Percentiles rank a stretch among this genome's conserved stretches.
Conservation (phyloP, 2,888 invertebrate species). For the Hybos culiciformis region DNA sequence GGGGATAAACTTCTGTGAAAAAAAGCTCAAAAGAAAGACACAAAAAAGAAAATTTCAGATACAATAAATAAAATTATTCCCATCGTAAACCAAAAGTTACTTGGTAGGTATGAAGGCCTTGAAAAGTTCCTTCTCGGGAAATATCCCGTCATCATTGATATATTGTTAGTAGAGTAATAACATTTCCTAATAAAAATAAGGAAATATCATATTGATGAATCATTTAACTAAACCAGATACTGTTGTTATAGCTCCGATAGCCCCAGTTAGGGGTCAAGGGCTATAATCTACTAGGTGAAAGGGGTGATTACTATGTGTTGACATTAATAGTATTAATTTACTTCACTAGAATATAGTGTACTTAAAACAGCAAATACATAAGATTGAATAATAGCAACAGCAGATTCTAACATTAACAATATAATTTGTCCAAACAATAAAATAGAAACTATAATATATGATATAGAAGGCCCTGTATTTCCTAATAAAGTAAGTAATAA, state of each 20-base stretch:
- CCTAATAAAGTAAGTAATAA: conserved; percentile 44
- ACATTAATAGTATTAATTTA: conserved; percentile 42
- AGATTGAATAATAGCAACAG: conserved; percentile 44
- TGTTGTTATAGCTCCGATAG: conserved; percentile 43
- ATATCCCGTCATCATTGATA: conserved; percentile 59
- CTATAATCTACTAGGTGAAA: conserved; percentile 52
- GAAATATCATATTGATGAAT: conserved; percentile 44
- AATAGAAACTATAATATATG: conserved; percentile 19
- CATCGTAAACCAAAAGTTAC: conserved; percentile 47
- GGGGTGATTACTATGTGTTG: conserved; percentile 43
- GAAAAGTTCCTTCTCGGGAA: conserved; percentile 49
- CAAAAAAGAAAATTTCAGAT: conserved; percentile 51
- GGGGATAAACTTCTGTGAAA: conserved; percentile 36
- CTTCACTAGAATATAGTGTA: conserved; percentile 54
- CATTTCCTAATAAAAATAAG: conserved; percentile 39
- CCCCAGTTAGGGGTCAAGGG: conserved; percentile 48
- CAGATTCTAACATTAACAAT: conserved; percentile 39
- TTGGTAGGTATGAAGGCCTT: conserved; percentile 48
- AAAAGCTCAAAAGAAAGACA: conserved; percentile 43
- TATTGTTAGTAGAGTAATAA: conserved; percentile 39
- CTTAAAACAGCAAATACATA: conserved; percentile 49
- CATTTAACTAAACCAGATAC: conserved; percentile 46
- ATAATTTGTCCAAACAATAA: conserved; percentile 33
- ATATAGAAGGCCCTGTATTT: conserved; percentile 29
- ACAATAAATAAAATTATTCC: conserved; percentile 60